Evolutionary conservation across 2,113 vertebrate genomes (phyloP).

Genomic region (Perccottus glenii): DNA sequence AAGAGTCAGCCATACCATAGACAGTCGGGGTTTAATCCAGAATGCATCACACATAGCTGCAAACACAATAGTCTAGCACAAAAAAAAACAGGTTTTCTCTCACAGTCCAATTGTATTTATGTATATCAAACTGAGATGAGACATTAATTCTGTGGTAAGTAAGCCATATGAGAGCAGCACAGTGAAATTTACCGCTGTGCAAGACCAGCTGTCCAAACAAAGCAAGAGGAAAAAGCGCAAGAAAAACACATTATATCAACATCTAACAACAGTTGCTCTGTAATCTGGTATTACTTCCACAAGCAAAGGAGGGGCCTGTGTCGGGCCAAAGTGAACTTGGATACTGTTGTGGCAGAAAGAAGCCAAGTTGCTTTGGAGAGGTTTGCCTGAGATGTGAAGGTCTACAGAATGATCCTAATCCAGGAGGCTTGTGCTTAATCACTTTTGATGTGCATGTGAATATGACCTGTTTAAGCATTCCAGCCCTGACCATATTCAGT

Average conservation of each 20-base stretch:
- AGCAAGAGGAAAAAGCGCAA: slow-evolving; percentile 62
- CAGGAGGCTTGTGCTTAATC: slow-evolving; percentile 66
- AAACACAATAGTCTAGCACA: slow-evolving; percentile 15
- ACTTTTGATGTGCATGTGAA: slow-evolving; percentile 77
- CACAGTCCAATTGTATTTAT: slow-evolving; percentile 54
- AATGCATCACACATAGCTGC: slow-evolving; percentile 18
- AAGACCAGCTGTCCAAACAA: slow-evolving; percentile 83
- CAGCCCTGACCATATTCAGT: slow-evolving; percentile 59
- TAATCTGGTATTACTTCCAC: slow-evolving; percentile 84
- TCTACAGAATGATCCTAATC: slow-evolving; percentile 72
- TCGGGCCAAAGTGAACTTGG: slow-evolving; percentile 71
- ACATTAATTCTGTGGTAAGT: slow-evolving; percentile 74
- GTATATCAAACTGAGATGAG: slow-evolving; percentile 77
- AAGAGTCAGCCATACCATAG: slow-evolving; percentile 27
- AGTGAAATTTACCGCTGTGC: slow-evolving; percentile 73
- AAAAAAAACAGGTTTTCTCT: slow-evolving; percentile 24
- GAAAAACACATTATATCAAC: slow-evolving; percentile 83
- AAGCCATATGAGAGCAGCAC: slow-evolving; percentile 70
- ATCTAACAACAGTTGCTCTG: slow-evolving; percentile 84
- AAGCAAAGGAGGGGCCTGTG: slow-evolving; percentile 74
- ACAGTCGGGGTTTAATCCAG: slow-evolving; percentile 34
- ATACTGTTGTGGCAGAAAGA: slow-evolving; percentile 72
- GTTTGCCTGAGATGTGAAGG: slow-evolving; percentile 70
- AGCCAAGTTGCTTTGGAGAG: slow-evolving; percentile 68
- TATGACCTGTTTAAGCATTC: slow-evolving; percentile 67